A percentile compares a stretch with the other conserved stretches of the same genome.
These are phyloP conservation scores for Hypanus sabinus DNA, from an alignment of 2,113 vertebrate genomes.

Conservation along the genomic window DNA sequence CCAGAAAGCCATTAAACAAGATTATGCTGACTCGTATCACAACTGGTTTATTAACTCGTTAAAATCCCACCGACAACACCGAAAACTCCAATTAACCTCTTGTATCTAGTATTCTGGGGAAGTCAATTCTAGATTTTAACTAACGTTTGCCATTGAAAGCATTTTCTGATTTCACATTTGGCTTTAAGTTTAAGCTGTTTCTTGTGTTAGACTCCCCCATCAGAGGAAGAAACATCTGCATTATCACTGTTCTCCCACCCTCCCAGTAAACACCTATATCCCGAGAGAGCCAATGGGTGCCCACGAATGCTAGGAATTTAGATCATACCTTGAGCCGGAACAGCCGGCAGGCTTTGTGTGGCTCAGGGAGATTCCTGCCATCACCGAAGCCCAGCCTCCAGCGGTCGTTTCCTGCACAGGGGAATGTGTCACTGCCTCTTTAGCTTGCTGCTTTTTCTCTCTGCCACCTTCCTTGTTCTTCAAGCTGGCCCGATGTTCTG, in stretches of 20 bases:
- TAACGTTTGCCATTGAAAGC: neutral
- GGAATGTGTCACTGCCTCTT: slow-evolving; percentile 51
- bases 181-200: neutral
- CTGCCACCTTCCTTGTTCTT: slow-evolving; percentile 64
- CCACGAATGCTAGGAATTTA: neutral
- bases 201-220: neutral
- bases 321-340: slow-evolving; percentile 62
- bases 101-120: neutral
- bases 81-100: neutral
- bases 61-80: neutral
- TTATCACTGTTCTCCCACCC: too few species aligned
- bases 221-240: neutral
- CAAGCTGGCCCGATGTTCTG: slow-evolving; percentile 71
- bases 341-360: slow-evolving; percentile 64
- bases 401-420: slow-evolving; percentile 46
- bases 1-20: too few species aligned
- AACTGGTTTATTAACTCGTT: too few species aligned
- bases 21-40: neutral
- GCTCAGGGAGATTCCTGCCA: slow-evolving; percentile 54
- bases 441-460: slow-evolving; percentile 59
- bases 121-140: neutral
- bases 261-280: too few species aligned
- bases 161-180: neutral
- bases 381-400: slow-evolving; percentile 53
- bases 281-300: too few species aligned